Evolutionary conservation across 2,113 vertebrate genomes (phyloP).

Genomic region (Muntiacus reevesi): DNA sequence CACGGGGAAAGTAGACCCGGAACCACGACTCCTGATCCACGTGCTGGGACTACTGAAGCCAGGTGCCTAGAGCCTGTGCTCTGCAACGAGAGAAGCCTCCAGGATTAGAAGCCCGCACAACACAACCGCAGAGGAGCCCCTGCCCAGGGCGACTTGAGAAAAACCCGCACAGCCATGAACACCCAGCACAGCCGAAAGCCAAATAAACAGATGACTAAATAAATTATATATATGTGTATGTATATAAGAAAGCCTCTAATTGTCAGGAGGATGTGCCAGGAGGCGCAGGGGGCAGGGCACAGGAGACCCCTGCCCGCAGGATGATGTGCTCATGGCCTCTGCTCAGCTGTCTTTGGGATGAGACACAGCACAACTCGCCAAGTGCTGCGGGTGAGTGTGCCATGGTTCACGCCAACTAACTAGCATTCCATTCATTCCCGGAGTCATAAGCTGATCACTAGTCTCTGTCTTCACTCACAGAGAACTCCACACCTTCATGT

Average conservation of each 20-base stretch:
- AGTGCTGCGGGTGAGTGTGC: neutral
- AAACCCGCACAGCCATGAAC: fast-evolving
- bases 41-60: neutral
- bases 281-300: neutral
- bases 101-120: neutral
- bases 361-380: neutral
- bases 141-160: neutral
- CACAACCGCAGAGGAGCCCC: neutral
- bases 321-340: neutral
- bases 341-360: neutral
- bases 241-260: neutral
- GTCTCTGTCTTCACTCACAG: too few species aligned
- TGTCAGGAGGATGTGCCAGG: neutral
- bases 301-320: neutral
- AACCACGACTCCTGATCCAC: neutral
- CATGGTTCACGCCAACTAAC: neutral
- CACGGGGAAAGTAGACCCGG: neutral
- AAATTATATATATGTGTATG: neutral
- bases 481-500: fast-evolving
- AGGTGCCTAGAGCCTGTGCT: neutral
- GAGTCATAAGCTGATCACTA: neutral
- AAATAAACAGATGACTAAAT: neutral
- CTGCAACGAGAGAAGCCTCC: neutral
- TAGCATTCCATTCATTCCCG: fast-evolving
- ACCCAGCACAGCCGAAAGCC: neutral